Conservation (phyloP, 2,888 invertebrate species). For the Parasteatoda lunata region DNA sequence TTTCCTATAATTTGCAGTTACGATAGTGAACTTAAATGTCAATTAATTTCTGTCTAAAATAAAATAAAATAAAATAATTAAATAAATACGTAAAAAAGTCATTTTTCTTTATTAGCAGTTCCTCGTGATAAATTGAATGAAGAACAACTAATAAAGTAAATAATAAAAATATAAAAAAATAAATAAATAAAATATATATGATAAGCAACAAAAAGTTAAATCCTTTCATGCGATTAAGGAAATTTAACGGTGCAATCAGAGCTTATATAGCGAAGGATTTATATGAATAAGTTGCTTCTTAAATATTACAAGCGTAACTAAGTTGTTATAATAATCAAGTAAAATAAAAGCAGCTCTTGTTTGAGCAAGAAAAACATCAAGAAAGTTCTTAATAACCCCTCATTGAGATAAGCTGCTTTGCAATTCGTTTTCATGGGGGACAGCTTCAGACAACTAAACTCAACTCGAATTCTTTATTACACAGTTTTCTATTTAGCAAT, state of each 20-base stretch:
- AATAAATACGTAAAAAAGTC: too few species aligned
- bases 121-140: conserved; percentile 37
- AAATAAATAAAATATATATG: too few species aligned
- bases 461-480: background rate
- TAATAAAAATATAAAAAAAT: conserved; percentile 13
- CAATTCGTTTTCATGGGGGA: background rate
- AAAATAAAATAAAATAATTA: too few species aligned
- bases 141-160: conserved; percentile 18
- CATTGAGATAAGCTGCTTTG: conserved; percentile 46
- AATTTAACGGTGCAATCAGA: conserved; percentile 39
- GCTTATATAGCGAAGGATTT: conserved; percentile 17
- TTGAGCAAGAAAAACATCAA: conserved; percentile 14
- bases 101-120: background rate
- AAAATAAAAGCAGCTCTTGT: conserved; percentile 1
- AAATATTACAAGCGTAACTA: background rate
- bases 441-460: background rate
- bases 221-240: conserved; percentile 40
- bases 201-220: conserved; percentile 11
- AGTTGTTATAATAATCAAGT: conserved; percentile 3
- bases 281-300: conserved; percentile 15
- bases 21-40: too few species aligned
- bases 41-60: too few species aligned
- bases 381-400: conserved; percentile 25
- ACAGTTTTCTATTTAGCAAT: conserved; percentile 4
- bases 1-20: too few species aligned